These are phyloP conservation scores for Meloidogyne hapla DNA, from an alignment of 1,140 invertebrate species.

Conservation along the genomic window DNA sequence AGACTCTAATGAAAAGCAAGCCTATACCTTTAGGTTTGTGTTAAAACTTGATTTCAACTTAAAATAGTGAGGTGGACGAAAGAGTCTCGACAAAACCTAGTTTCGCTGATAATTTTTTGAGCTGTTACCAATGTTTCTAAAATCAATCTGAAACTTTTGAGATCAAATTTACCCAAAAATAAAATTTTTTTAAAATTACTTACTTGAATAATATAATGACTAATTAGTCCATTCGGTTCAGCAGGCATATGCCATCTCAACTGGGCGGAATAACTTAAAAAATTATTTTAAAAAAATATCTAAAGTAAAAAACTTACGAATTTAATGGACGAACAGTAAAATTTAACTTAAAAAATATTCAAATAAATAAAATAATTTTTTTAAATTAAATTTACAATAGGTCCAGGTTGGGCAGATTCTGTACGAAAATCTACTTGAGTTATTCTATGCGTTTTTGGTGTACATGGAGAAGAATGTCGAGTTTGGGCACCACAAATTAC, in stretches of 20 bases:
- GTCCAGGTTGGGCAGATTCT: conserved; percentile 10
- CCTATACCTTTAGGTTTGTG: too few species aligned
- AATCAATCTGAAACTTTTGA: background rate
- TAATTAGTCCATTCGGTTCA: conserved; percentile 54
- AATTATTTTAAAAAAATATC: background rate
- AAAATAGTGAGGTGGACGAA: too few species aligned
- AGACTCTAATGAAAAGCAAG: too few species aligned
- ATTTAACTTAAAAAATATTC: conserved; percentile 49
- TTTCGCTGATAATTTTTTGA: too few species aligned
- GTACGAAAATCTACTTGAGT: conserved; percentile 22
- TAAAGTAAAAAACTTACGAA: conserved; percentile 20
- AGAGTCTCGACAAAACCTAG: too few species aligned
- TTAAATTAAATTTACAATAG: conserved; percentile 9
- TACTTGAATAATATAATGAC: conserved; percentile 43
- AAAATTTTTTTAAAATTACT: conserved; percentile 13
- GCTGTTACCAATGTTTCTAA: too few species aligned
- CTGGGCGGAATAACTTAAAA: conserved; percentile 51
- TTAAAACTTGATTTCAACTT: too few species aligned
- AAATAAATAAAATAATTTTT: conserved; percentile 41
- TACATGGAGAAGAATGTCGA: conserved; percentile 32
- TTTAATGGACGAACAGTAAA: conserved; percentile 51
- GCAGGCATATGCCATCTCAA: conserved; percentile 51
- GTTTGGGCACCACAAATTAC: conserved; percentile 47
- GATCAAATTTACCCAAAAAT: background rate
- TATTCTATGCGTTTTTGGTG: conserved; percentile 42